phyloP scores from a whole-genome alignment of 2,888 invertebrate species.

The Philereme vetulata region DNA sequence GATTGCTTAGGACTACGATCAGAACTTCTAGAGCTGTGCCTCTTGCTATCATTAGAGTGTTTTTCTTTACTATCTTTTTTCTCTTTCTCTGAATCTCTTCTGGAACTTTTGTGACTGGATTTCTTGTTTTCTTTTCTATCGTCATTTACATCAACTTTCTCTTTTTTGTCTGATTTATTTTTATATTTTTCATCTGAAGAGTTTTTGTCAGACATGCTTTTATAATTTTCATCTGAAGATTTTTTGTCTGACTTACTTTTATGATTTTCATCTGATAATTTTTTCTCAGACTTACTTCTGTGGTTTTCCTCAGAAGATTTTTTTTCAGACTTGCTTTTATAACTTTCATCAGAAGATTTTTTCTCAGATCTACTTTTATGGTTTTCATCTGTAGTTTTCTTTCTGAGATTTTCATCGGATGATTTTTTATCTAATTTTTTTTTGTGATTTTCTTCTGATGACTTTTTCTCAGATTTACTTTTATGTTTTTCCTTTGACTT shows the following conservation, averaged over 20 bases:
- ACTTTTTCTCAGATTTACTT: slow-evolving; percentile 18
- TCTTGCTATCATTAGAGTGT: slow-evolving; percentile 51
- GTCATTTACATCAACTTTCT: slow-evolving; percentile 53
- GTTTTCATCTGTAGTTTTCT: slow-evolving; percentile 52
- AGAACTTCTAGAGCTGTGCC: slow-evolving; percentile 37
- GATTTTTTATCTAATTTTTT: slow-evolving; percentile 19
- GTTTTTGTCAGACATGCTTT: slow-evolving; percentile 25
- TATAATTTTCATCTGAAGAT: slow-evolving; percentile 29
- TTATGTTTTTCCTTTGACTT: slow-evolving; percentile 1
- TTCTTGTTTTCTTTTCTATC: slow-evolving; percentile 57
- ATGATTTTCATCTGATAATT: slow-evolving; percentile 3
- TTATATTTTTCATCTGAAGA: slow-evolving; percentile 26
- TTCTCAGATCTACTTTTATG: slow-evolving; percentile 28
- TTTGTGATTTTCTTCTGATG: slow-evolving; percentile 25
- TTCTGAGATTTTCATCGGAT: slow-evolving; percentile 30
- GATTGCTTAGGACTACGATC: slow-evolving; percentile 41
- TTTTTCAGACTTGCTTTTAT: slow-evolving; percentile 23
- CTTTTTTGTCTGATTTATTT: slow-evolving; percentile 42
- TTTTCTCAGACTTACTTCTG: slow-evolving; percentile 30
- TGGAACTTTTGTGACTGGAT: slow-evolving; percentile 64
- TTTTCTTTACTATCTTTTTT: slow-evolving; percentile 59
- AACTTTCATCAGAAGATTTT: slow-evolving; percentile 6
- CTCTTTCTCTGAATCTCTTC: slow-evolving; percentile 57
- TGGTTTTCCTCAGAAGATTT: slow-evolving; percentile 17
- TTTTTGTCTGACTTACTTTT: slow-evolving; percentile 22